Evolutionary conservation across 1,140 invertebrate species (phyloP), one percentile per base, ranked within the genome.

Genomic region (Atta texana): DNA sequence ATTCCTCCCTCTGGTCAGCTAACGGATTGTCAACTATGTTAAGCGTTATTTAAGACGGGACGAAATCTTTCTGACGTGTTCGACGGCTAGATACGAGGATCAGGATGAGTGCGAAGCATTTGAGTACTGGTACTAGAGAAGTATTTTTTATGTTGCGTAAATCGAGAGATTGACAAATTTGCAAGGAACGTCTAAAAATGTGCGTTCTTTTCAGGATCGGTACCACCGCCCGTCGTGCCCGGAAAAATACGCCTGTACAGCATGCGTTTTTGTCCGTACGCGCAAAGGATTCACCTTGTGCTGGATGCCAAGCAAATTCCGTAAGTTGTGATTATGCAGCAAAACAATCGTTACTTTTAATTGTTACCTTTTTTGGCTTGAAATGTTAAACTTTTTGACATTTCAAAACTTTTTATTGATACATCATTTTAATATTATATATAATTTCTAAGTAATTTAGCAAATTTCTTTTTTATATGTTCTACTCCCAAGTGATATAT

Each of bases 211-310:
- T 85, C 93, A 98, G 97, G 97, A 59, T 96, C 96, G 2, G 89
- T 93, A 2, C 96, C 96, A 5, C 97, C 97, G 0, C 95, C 97
- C 2, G 86, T 96, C 0, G 93, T 95, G 39, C 94, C 95, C 87
- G 98, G 97, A 6, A 97, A 97, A 92, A 91, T 98, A 59, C 96
- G 98, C 1, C 93, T 99, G 0, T 99, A 98, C 93, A 98, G 97
- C 72, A 99, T 98, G 98, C 96, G 98, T 87, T 99, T 97, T 94
- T 99, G 98, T 93, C 98, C 98, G 0, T 99, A 97, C 93, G 98
- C 98, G 0, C 97, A 99, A 92, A 96, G 98, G 84, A 96, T 97
- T 28, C 96, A 98, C 87, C 96, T 99, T 6, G 97, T 98, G 1
- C 94, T 99, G 12, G 97, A 97, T 86, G 97, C 98, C 21, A 99